Percentiles rank a stretch among this genome's conserved stretches.
phyloP scores from a whole-genome alignment of 2,888 invertebrate genomes.

The Sycophila texana region DNA sequence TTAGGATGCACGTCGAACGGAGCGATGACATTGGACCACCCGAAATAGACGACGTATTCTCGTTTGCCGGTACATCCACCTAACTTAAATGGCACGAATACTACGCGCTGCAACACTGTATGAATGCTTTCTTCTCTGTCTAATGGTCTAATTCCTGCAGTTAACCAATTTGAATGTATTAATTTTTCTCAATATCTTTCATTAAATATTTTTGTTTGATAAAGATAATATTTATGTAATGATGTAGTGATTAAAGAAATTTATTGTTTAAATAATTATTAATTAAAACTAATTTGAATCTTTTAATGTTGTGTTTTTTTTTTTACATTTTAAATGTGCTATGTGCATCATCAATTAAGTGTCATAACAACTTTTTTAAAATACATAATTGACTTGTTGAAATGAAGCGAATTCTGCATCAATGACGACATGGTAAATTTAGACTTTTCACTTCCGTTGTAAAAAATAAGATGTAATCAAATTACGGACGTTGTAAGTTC shows the following conservation, averaged over 20 bases:
- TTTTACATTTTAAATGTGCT: too few relatives aligned
- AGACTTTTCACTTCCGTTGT: too few relatives aligned
- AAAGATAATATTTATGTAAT: not conserved
- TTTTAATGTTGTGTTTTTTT: too few relatives aligned
- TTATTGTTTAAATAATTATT: too few relatives aligned
- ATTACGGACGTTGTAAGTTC: too few relatives aligned
- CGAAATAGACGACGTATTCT: constrained; percentile 60
- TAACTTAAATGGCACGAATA: constrained; percentile 56
- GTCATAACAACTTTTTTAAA: too few relatives aligned
- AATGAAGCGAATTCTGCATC: too few relatives aligned
- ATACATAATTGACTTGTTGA: too few relatives aligned
- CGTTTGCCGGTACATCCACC: constrained; percentile 48
- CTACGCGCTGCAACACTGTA: not conserved
- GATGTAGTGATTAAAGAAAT: not conserved
- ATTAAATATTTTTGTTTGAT: not conserved
- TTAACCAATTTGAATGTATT: not conserved
- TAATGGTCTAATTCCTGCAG: constrained; percentile 15
- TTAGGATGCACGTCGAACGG: constrained; percentile 51
- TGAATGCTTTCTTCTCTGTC: not conserved
- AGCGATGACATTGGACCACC: constrained; percentile 61
- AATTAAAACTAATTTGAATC: too few relatives aligned
- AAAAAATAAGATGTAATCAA: too few relatives aligned
- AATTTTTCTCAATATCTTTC: not conserved
- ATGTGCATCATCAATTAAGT: too few relatives aligned
- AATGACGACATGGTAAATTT: too few relatives aligned